Conservation (phyloP, 2,888 invertebrate species). For the Tortricodes alternella region DNA sequence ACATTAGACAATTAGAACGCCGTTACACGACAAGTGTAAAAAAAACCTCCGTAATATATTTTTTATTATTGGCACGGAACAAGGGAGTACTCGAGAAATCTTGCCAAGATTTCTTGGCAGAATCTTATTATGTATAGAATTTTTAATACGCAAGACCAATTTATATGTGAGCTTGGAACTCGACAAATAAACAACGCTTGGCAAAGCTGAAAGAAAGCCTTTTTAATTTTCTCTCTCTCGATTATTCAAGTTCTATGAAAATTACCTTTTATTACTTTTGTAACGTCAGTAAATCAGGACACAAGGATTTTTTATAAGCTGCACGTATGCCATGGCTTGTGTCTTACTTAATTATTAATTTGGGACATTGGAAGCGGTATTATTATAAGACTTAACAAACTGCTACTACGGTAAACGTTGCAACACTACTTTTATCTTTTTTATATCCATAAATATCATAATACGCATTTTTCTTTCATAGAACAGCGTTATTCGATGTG, state of each 20-base stretch:
- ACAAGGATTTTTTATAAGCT: too few species aligned
- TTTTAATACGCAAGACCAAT: constrained; percentile 48
- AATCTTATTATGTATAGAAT: constrained; percentile 49
- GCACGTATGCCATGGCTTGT: too few species aligned
- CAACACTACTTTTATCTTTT: too few species aligned
- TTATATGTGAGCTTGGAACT: constrained; percentile 36
- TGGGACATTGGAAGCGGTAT: too few species aligned
- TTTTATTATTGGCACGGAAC: constrained; percentile 52
- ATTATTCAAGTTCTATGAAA: constrained; percentile 3
- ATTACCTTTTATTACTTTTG: too few species aligned
- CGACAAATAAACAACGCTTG: constrained; percentile 25
- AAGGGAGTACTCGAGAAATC: constrained; percentile 44
- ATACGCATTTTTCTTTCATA: neutral
- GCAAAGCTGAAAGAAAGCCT: neutral
- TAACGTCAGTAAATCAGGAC: too few species aligned
- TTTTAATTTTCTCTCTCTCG: neutral
- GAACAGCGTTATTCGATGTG: neutral
- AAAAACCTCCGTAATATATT: constrained; percentile 36
- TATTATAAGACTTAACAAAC: too few species aligned
- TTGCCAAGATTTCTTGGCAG: constrained; percentile 60
- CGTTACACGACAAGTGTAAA: constrained; percentile 10
- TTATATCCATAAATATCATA: too few species aligned
- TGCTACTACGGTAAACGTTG: too few species aligned
- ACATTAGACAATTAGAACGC: neutral
- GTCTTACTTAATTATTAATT: too few species aligned